A percentile compares a stretch with the other conserved stretches of the same genome.
Evolutionary conservation across 2,888 invertebrate genomes (phyloP).

Genomic region (Calameuta filiformis): DNA sequence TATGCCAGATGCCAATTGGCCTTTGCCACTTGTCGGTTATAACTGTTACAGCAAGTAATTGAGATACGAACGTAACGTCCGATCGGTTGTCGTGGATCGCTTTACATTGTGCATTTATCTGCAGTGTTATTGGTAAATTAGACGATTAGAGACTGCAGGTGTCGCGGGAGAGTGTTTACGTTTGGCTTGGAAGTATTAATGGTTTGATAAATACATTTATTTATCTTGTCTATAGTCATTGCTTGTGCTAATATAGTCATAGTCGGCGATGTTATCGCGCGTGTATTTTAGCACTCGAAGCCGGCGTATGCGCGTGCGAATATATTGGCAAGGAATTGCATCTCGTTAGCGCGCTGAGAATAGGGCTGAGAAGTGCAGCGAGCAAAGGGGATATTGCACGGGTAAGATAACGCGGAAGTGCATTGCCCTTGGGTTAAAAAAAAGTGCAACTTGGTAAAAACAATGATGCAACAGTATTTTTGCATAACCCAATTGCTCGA

Average conservation of each 20-base stretch:
- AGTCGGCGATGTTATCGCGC: not conserved
- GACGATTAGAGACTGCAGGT: not conserved
- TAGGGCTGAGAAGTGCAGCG: not conserved
- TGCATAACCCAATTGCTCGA: slow-evolving; percentile 35
- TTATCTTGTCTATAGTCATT: not conserved
- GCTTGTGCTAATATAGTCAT: not conserved
- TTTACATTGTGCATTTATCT: not conserved
- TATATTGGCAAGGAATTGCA: not conserved
- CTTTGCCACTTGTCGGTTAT: not conserved
- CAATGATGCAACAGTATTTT: slow-evolving; percentile 31
- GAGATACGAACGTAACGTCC: not conserved
- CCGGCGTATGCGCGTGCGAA: not conserved
- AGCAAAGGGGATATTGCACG: not conserved
- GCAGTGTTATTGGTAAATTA: not conserved
- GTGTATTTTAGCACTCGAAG: not conserved
- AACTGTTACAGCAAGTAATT: not conserved
- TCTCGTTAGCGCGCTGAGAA: not conserved
- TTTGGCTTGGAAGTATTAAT: not conserved
- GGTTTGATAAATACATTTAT: not conserved
- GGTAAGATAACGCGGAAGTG: not conserved
- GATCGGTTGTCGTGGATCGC: not conserved
- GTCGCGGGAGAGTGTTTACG: not conserved
- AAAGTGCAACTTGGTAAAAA: not conserved
- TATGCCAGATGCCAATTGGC: not conserved
- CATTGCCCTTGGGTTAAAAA: not conserved